Evolutionary conservation across 2,888 invertebrate species (phyloP), one percentile per base, ranked within the genome.

Genomic region (Agriotes lineatus): DNA sequence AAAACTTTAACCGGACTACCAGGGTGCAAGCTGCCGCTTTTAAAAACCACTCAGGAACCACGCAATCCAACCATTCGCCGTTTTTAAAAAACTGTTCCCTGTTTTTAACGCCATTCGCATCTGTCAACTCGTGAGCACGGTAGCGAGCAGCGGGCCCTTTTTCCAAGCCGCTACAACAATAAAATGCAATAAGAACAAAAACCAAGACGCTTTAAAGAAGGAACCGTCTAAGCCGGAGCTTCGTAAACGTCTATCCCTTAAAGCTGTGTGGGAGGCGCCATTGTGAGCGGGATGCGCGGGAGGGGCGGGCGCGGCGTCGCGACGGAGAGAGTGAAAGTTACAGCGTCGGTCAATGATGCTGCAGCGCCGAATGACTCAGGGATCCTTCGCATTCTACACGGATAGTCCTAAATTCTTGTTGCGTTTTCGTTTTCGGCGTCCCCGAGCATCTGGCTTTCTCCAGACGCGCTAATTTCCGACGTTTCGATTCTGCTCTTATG

Each of bases 281-380:
- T 60, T 59, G 44, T 35, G 25, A 54, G 20, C 30, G 33, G 33
- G 66, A 37, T 42, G 48, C 16, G 42, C 57, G 52, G 54, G 65
- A 16, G 37, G 54, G 59, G 50, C 25, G 67, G 62, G 64, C 54
- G 52, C 39, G 33, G 63, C 69, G 72, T 69, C 69, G 72, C 72
- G 72, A 67, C 69, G 61, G 57, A 62, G 69, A 70, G 70, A 74
- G 74, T 65, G 74, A 72, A 72, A 74, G 72, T 72, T 69, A 66
- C 68, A 65, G 70, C 73, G 73, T 67, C 72, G 72, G 71, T 74
- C 74, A 74, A 74, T 74, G 74, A 74, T 71, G 72, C 73, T 69
- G 70, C 70, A 67, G 67, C 61, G 58, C 59, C 70, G 68, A 69
- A 54, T 72, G 74, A 71, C 44, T 74, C 72, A 72, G 60, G 67